Evolutionary conservation across 2,113 vertebrate species (phyloP), one percentile per base, ranked within the genome.

Genomic region (Ptilonorhynchus violaceus): DNA sequence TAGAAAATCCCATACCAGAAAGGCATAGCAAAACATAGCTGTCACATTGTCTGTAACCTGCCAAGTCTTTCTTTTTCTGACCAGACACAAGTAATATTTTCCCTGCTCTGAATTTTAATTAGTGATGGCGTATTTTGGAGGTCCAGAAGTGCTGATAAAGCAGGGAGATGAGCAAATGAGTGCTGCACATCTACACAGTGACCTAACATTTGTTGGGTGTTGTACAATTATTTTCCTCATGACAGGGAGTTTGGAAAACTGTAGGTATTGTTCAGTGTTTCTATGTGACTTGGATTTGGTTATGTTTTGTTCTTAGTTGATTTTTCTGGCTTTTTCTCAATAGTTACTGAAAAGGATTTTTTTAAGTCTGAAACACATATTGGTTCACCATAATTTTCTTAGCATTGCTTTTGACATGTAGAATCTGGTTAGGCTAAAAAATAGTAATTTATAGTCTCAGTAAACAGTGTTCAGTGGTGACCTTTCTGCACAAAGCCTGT

Each of bases 401-500:
- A 62, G 44, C 20, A 22, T 28, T 53, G n/a, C 64, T 82, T 94
- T 88, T 88, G 79, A 91, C 67, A 35, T 62, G 80, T 66, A 87
- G 85, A 96, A 94, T 93, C 90, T 92, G 62, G 39, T 80, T 77
- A 89, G 73, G 62, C 70, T 86, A 92, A 78, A 83, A 79, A 95
- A 33, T 30, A 73, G 70, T 79, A 89, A 96, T 95, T 93, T 94
- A 88, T 41, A 92, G 89, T 75, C 60, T 94, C 64, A 70, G 93
- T 96, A 97, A 97, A 96, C 92, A 96, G 67, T 77, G 64, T 69
- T 96, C 85, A 58, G 88, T 93, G 4, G 12, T 95, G 97, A 94
- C 76, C 96, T 97, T 95, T 97, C 93, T 92, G 87, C 55, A 66
- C 84, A 92, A 91, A 94, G 93, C 74, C 93, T 94, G 88, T 87